Evolutionary conservation across 30 jellyfish, hydroid and myxozoan species (phyloP).

Genomic region (Aurelia aurita complex sp. Pacific): DNA sequence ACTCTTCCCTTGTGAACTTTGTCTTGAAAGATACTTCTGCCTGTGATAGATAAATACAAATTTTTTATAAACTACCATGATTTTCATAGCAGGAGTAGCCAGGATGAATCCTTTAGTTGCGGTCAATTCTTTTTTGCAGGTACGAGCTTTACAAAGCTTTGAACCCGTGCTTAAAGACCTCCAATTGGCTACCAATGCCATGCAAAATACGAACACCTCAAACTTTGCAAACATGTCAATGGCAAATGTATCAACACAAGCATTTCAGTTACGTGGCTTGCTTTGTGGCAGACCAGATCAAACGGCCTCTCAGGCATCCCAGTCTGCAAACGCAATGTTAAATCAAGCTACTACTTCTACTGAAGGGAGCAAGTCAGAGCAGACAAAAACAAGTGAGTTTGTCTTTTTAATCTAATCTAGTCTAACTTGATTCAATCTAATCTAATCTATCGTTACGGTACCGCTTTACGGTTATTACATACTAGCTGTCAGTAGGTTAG

Average conservation of each 20-base stretch:
- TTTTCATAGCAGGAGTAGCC: too few relatives aligned
- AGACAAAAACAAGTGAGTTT: too few relatives aligned
- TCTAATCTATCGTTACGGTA: too few relatives aligned
- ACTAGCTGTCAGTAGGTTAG: too few relatives aligned
- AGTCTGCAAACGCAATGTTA: neutral
- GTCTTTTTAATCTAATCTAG: too few relatives aligned
- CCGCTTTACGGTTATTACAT: too few relatives aligned
- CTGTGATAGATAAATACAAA: too few relatives aligned
- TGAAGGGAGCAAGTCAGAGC: neutral
- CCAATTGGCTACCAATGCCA: conserved; percentile 14
- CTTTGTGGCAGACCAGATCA: conserved; percentile 44
- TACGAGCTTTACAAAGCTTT: conserved; percentile 42
- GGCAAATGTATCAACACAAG: neutral
- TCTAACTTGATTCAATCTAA: too few relatives aligned
- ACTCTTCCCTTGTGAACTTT: too few relatives aligned
- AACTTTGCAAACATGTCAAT: neutral
- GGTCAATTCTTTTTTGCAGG: conserved; percentile 12
- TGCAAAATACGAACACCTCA: neutral
- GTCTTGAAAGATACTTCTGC: too few relatives aligned
- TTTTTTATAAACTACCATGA: too few relatives aligned
- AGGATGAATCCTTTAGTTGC: too few relatives aligned
- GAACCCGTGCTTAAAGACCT: conserved; percentile 51
- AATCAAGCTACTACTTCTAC: neutral
- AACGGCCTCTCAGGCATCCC: neutral
- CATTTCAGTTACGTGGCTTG: conserved; percentile 22